phyloP scores from a whole-genome alignment of 2,113 vertebrate genomes.

The Fregetta grallaria region DNA sequence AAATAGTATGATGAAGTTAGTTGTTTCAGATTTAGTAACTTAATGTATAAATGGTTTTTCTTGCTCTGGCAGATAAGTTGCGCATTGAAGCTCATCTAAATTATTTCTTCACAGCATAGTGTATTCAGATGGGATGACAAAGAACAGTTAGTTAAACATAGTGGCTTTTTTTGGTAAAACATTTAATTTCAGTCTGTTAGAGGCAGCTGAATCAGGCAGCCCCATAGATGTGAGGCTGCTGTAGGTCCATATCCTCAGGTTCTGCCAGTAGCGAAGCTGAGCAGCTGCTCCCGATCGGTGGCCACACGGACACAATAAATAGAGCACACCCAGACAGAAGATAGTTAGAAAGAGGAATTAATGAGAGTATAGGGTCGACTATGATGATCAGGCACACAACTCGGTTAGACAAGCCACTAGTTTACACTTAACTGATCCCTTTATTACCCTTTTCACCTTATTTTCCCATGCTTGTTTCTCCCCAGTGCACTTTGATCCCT shows the following conservation, averaged over 20 bases:
- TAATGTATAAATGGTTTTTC: background rate
- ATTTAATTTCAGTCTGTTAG: background rate
- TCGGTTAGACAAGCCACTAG: background rate
- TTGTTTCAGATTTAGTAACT: background rate
- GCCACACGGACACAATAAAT: background rate
- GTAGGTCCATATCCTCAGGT: background rate
- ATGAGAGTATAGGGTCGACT: background rate
- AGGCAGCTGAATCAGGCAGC: background rate
- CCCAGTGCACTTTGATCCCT: background rate
- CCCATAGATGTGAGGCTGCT: background rate
- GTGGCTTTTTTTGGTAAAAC: background rate
- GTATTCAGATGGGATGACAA: background rate
- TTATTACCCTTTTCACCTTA: background rate
- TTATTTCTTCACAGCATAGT: background rate
- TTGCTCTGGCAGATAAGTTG: background rate
- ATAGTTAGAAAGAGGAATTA: background rate
- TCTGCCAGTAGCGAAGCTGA: background rate
- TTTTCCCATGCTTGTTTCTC: background rate
- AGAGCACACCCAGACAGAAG: background rate
- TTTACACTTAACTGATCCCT: background rate
- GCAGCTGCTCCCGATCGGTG: background rate
- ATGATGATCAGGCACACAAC: background rate
- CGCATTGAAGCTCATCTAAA: background rate
- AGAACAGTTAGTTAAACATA: background rate
- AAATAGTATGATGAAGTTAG: background rate